Evolutionary conservation across 2,888 invertebrate species (phyloP), one percentile per base, ranked within the genome.

Genomic region (Spicauda simplicius): DNA sequence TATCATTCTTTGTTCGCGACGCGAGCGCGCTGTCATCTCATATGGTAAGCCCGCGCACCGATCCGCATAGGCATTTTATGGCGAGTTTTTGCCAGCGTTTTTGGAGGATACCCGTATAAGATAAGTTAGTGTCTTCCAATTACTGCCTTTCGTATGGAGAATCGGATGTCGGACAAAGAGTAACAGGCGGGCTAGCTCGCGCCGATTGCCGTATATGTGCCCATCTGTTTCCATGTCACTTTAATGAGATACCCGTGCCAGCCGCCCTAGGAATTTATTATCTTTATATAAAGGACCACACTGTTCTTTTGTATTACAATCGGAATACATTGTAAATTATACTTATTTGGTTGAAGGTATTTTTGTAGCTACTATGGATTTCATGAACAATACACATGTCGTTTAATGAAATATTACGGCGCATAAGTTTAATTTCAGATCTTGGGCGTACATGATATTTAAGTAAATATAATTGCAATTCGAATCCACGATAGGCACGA

Each of bases 1-100:
- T 90, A 87, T 88, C 85, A 88, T 91, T 90, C 86, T 89, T 87
- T 87, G 85, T 84, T 81, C 70, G 73, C 80, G 82, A 79, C 86
- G 86, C 84, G 80, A 85, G 84, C 83, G 79, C 81, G 80, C 86
- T 88, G 88, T 87, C 88, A 85, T 77, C 86, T 80, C 78, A 77
- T 86, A 87, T 78, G 88, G 88, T 75, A 74, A 72, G 73, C 66
- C 62, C 25, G 25, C 25, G 69, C 67, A 70, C 72, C 59, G 54
- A 72, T 78, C 73, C 75, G 71, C 73, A 75, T 76, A 76, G 76
- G 71, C 72, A 73, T 74, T 74, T 75, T 72, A 55, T 60, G 48
- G 79, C 78, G 70, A 75, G 77, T 86, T 87, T 88, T 88, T 90
- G 83, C 81, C 77, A 79, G 76, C 81, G 84, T 86, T 87, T 88